These are phyloP conservation scores for Cheirogaleus major DNA, from an alignment of 2,797 vertebrate genomes.

Conservation along the genomic window DNA sequence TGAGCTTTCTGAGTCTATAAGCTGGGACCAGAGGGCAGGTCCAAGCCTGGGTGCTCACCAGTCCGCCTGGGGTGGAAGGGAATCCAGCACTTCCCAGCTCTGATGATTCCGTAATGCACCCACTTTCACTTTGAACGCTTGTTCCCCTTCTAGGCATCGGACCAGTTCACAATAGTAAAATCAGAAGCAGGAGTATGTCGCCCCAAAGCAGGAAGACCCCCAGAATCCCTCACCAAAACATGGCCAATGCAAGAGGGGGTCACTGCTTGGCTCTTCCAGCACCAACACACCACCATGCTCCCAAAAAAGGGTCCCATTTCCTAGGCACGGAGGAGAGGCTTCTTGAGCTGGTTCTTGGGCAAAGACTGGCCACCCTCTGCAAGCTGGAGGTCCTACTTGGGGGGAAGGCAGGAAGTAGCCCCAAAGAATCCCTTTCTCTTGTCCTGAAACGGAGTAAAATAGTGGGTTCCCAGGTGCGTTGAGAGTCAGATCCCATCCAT, in stretches of 20 bases:
- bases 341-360: not conserved
- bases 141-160: not conserved
- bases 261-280: not conserved
- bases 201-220: not conserved
- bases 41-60: not conserved
- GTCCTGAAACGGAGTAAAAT: not conserved
- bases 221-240: not conserved
- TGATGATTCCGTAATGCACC: not conserved
- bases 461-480: not conserved
- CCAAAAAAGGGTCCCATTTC: not conserved
- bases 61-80: not conserved
- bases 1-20: constrained; percentile 6
- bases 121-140: constrained; percentile 72
- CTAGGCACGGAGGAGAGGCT: constrained; percentile 1
- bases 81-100: not conserved
- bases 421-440: not conserved
- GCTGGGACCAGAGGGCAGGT: not conserved
- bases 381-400: not conserved
- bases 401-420: not conserved
- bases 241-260: not conserved
- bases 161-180: not conserved
- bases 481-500: not conserved
- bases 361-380: not conserved
- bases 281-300: not conserved
- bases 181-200: not conserved